These are phyloP conservation scores for Melanotaenia parkinsoni DNA, from an alignment of 2,797 vertebrate species.

Conservation along the genomic window DNA sequence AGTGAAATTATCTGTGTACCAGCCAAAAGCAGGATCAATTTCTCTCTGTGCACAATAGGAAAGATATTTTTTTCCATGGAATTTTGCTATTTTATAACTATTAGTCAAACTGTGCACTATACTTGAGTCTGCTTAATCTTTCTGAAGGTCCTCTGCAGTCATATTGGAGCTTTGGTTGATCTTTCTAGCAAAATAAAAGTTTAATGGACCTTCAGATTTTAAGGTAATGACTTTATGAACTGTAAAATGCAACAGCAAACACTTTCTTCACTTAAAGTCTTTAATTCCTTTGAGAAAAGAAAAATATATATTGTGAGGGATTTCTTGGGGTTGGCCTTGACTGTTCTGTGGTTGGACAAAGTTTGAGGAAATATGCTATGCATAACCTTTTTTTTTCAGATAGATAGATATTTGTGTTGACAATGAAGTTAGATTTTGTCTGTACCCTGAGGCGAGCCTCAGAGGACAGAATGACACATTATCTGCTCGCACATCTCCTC, in stretches of 20 bases:
- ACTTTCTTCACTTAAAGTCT: background rate
- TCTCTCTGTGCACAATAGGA: background rate
- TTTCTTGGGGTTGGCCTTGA: background rate
- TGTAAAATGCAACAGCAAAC: background rate
- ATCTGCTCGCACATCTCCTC: constrained; percentile 43
- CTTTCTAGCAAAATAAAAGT: background rate
- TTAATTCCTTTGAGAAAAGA: too few species aligned
- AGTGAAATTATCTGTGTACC: background rate
- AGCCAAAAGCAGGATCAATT: background rate
- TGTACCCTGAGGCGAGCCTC: constrained; percentile 38
- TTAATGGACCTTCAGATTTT: background rate
- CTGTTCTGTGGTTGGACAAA: background rate
- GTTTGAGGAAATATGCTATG: background rate
- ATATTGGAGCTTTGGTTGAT: background rate
- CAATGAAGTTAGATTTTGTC: constrained; percentile 23
- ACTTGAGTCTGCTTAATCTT: background rate
- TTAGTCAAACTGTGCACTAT: background rate
- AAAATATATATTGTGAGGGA: background rate
- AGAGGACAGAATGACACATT: constrained; percentile 47
- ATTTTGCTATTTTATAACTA: background rate
- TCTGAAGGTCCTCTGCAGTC: background rate
- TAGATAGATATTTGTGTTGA: constrained; percentile 13
- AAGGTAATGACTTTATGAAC: background rate
- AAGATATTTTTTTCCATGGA: background rate
- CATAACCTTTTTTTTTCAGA: constrained; percentile 4